Evolutionary conservation across 1,140 invertebrate genomes (phyloP), one percentile per base, ranked within the genome.

Genomic region (Drosophila micromelanica): DNA sequence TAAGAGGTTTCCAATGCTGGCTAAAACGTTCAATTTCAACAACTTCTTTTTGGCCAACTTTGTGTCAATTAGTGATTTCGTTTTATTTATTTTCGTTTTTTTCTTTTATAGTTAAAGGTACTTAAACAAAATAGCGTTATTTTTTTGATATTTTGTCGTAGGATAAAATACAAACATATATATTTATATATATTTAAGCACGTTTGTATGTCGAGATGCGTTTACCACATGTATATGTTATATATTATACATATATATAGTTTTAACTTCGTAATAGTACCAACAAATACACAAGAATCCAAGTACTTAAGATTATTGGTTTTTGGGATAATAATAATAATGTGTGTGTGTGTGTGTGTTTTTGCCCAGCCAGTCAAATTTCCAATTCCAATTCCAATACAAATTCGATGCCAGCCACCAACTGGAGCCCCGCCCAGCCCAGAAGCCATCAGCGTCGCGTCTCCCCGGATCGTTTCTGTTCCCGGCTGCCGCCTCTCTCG

Each of bases 401-500:
- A 40, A 32, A 32, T 8, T 32, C 8, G 30, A 32, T 32, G 0
- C 30, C 30, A 9, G 11, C 43, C 15, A 7, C 15, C 23, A 27
- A 27, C 23, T 27, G 23, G 23, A 27, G 23, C 23, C 23, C 23
- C 23, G 48, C 20, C 1, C 3, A 5, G 1, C 5, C 6, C 40
- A 42, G 1, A 27, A 27, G 5, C n/a, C 5, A 8, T 70, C 35
- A 84, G 40, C 48, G 73, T 30, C 73, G 45, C 5, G 43, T 55
- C 46, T 85, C 80, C 20, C 56, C 48, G 20, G 77, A 80, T 5
- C 90, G 90, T 20, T 49, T 75, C 23, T 90, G 68, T 27, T 91
- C 90, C 4, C 90, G 82, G 48, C 73, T 74, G 20, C 70, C 56
- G 38, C 84, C 87, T 6, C 90, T 80, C 40, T 91, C 75, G 1